A percentile compares a stretch with the other conserved stretches of the same genome.
These are phyloP conservation scores for Drosophila ironensis DNA, from an alignment of 1,140 invertebrate genomes.

Conservation along the genomic window DNA sequence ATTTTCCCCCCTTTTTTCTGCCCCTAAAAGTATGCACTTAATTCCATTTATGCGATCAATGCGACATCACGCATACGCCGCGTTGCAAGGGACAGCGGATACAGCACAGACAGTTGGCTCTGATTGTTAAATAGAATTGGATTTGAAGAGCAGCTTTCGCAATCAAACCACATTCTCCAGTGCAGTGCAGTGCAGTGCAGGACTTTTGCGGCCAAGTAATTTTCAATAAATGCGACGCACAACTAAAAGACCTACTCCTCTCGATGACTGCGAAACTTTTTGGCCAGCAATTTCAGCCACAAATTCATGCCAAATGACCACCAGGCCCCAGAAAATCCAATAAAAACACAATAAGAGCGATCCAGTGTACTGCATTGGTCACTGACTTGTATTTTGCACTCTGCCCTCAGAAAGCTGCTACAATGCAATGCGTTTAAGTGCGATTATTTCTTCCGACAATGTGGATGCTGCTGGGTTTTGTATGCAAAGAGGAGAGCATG, in stretches of 20 bases:
- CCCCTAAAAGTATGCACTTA: slow-evolving; percentile 50
- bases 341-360: slow-evolving; percentile 38
- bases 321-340: slow-evolving; percentile 16
- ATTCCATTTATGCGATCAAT: slow-evolving; percentile 35
- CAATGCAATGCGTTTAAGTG: slow-evolving; percentile 59
- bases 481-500: too few species aligned
- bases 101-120: slow-evolving; percentile 21
- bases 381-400: slow-evolving; percentile 1
- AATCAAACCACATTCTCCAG: slow-evolving; percentile 32
- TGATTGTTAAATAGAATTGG: slow-evolving; percentile 34
- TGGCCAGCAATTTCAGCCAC: neutral
- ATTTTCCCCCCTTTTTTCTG: slow-evolving; percentile 15
- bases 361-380: too few species aligned
- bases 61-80: slow-evolving; percentile 56
- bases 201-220: slow-evolving; percentile 20
- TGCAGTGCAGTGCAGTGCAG: neutral
- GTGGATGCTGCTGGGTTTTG: slow-evolving; percentile 2
- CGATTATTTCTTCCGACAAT: slow-evolving; percentile 40
- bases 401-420: slow-evolving; percentile 3
- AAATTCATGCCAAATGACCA: slow-evolving; percentile 20
- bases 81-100: slow-evolving; percentile 29
- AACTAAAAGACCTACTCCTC: slow-evolving; percentile 12
- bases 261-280: neutral
- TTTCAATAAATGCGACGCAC: slow-evolving; percentile 29
- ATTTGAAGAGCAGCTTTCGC: slow-evolving; percentile 6